phyloP scores from a whole-genome alignment of 2,888 invertebrate genomes.

The Synergus laeviventris region DNA sequence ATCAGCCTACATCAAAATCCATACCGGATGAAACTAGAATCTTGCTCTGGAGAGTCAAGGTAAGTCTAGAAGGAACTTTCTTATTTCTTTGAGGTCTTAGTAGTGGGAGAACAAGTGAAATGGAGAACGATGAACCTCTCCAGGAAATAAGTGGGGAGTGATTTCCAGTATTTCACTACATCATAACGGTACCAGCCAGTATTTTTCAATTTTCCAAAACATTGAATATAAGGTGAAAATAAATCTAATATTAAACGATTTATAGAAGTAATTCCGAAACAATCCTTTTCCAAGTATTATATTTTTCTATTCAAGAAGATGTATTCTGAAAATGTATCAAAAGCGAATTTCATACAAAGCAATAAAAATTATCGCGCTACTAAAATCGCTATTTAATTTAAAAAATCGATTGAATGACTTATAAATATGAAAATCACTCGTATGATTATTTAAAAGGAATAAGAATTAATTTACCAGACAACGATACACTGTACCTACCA shows the following conservation, averaged over 20 bases:
- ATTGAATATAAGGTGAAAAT: not conserved
- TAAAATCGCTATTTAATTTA: no score
- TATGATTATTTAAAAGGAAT: not conserved
- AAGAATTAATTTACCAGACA: not conserved
- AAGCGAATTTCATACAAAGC: no score
- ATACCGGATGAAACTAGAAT: conserved; percentile 54
- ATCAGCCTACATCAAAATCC: conserved; percentile 52
- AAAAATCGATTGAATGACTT: no score
- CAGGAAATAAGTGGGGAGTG: not conserved
- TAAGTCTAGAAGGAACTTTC: conserved; percentile 62
- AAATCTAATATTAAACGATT: not conserved
- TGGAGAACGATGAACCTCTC: conserved; percentile 60
- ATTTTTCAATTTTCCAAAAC: not conserved
- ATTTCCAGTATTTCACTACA: not conserved
- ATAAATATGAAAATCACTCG: not conserved
- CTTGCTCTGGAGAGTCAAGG: conserved; percentile 54
- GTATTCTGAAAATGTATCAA: no score
- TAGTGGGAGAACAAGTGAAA: conserved; percentile 52
- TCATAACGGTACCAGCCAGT: not conserved
- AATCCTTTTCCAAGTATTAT: no score
- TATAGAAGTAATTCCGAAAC: no score
- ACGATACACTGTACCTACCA: not conserved
- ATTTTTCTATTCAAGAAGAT: no score
- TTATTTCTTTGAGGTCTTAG: conserved; percentile 58
- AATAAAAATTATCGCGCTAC: no score